phyloP scores from a whole-genome alignment of 2,113 vertebrate genomes.

The Megaleporinus macrocephalus region DNA sequence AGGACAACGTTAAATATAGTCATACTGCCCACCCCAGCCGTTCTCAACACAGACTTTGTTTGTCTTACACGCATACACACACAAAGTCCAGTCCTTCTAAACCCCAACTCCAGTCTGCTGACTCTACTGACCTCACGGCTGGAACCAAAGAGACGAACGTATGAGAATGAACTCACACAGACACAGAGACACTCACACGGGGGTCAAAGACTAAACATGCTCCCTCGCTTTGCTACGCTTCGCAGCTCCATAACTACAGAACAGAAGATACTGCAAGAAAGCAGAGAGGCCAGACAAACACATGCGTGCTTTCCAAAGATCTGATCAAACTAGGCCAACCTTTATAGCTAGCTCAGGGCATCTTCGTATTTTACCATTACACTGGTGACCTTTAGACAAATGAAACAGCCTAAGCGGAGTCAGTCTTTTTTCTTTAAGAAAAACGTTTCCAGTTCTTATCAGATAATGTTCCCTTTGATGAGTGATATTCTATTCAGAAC shows the following conservation, averaged over 20 bases:
- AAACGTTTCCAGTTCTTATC: not conserved
- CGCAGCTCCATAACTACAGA: not conserved
- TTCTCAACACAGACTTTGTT: conserved; percentile 3
- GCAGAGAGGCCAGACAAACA: not conserved
- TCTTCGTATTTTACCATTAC: not conserved
- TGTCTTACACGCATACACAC: not conserved
- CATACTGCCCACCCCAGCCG: too few relatives aligned
- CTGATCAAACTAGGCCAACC: not conserved
- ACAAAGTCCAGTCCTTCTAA: not conserved
- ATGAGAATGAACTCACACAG: not conserved
- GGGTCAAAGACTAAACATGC: conserved; percentile 16
- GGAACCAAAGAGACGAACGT: not conserved
- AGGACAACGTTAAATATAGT: too few relatives aligned
- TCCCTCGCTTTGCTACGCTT: not conserved
- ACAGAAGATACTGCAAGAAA: not conserved
- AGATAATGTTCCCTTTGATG: not conserved
- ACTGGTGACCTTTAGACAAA: not conserved
- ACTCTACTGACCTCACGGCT: not conserved
- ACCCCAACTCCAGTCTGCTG: conserved; percentile 15
- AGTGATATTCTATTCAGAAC: not conserved
- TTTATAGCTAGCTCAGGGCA: not conserved
- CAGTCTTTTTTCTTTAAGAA: not conserved
- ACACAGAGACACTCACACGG: not conserved
- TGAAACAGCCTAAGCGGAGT: not conserved
- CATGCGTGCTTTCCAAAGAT: not conserved